Evolutionary conservation across 2,113 vertebrate species (phyloP).

Genomic region (Toxotes chatareus): DNA sequence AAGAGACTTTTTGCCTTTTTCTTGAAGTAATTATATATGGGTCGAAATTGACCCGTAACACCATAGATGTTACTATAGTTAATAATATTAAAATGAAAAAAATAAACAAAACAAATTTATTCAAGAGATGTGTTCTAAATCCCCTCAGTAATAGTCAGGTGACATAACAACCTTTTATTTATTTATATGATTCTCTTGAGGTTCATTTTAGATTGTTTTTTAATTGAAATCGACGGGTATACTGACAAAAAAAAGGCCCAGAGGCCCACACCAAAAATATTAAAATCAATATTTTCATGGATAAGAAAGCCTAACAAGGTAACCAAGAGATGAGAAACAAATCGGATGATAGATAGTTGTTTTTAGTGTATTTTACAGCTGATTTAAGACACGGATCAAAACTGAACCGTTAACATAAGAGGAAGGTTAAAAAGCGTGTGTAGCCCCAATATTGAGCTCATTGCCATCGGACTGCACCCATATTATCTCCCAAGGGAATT

Average conservation of each 20-base stretch:
- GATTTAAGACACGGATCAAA: background rate
- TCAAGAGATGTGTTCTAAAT: slow-evolving; percentile 15
- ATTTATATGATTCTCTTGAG: background rate
- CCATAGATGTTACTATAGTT: slow-evolving; percentile 9
- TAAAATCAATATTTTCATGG: background rate
- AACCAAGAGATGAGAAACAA: too few species aligned
- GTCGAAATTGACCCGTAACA: slow-evolving; percentile 8
- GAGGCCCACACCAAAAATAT: background rate
- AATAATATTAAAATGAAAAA: background rate
- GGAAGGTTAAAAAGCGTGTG: too few species aligned
- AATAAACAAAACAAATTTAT: background rate
- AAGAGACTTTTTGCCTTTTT: slow-evolving; percentile 20
- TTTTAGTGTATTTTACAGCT: background rate
- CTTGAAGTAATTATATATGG: slow-evolving; percentile 3
- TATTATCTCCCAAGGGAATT: too few species aligned
- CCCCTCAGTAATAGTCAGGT: slow-evolving; percentile 3
- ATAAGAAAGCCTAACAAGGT: too few species aligned
- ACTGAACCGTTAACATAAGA: background rate
- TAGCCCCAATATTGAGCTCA: too few species aligned
- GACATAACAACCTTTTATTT: slow-evolving; percentile 13
- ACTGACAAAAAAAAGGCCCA: background rate
- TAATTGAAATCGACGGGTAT: background rate
- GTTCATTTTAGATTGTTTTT: background rate
- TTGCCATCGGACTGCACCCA: too few species aligned
- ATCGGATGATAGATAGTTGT: background rate